phyloP scores from a whole-genome alignment of 2,888 invertebrate genomes.

The Eurytoma californica region DNA sequence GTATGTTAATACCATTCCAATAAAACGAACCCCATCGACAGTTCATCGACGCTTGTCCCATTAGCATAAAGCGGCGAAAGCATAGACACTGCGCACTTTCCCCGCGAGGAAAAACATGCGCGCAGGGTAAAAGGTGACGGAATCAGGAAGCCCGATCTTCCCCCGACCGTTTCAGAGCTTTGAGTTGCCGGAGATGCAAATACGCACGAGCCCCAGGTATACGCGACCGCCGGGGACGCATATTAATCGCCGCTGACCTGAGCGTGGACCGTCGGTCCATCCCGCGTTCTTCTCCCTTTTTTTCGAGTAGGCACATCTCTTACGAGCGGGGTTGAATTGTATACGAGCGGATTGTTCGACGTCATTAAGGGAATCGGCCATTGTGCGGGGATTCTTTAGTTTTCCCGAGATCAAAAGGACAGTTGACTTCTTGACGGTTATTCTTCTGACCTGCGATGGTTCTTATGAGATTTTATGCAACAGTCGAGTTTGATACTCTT shows the following conservation, averaged over 20 bases:
- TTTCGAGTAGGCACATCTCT: neutral
- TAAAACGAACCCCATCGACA: conserved; percentile 26
- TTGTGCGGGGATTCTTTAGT: neutral
- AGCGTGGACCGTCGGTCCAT: conserved; percentile 15
- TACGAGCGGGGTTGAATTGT: neutral
- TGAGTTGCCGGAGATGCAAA: neutral
- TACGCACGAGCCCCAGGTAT: conserved; percentile 1
- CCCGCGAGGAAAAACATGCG: neutral
- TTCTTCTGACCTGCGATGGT: conserved; percentile 25
- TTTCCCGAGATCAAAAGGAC: neutral
- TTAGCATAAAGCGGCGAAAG: neutral
- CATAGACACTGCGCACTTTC: neutral
- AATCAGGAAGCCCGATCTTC: conserved; percentile 26
- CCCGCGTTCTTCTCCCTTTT: neutral
- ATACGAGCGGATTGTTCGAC: conserved; percentile 4
- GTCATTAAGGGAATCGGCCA: conserved; percentile 25
- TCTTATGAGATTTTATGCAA: neutral
- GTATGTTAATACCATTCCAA: conserved; percentile 24
- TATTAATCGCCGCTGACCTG: conserved; percentile 22
- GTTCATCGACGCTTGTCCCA: neutral
- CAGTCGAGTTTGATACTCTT: neutral
- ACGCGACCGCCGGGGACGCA: conserved; percentile 2
- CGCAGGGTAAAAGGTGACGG: neutral
- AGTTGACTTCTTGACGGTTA: conserved; percentile 44
- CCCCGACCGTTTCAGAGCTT: neutral